Evolutionary conservation across 2,888 invertebrate species (phyloP).

Genomic region (Imbricaverruca yamaguchii): DNA sequence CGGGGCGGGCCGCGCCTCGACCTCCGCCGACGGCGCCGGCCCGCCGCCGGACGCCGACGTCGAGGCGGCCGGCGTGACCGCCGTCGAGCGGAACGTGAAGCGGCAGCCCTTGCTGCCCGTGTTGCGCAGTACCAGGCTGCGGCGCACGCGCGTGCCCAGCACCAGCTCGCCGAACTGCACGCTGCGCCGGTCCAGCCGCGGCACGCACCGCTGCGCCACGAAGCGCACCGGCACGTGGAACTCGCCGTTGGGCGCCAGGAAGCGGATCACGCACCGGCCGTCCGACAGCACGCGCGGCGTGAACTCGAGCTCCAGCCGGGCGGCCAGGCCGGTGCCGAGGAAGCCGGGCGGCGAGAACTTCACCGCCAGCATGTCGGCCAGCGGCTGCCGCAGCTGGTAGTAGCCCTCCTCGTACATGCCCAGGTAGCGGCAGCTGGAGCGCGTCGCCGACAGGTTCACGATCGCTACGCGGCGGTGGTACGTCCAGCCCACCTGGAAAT

Average conservation of each 20-base stretch:
- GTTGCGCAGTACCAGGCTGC: background rate
- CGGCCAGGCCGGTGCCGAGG: slow-evolving; percentile 9
- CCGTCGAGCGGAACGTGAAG: background rate
- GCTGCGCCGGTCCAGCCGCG: background rate
- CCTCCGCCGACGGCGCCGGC: background rate
- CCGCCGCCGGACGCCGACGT: too few species aligned
- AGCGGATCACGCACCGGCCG: background rate
- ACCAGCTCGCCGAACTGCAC: slow-evolving; percentile 1
- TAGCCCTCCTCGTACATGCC: background rate
- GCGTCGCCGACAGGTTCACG: background rate
- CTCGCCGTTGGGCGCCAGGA: slow-evolving; percentile 11
- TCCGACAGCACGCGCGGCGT: background rate
- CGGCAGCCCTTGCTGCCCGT: slow-evolving; percentile 5
- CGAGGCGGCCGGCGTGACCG: background rate
- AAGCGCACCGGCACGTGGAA: slow-evolving; percentile 7
- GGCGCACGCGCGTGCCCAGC: background rate
- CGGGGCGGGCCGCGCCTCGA: too few species aligned
- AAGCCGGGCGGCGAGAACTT: background rate
- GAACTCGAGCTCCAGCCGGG: slow-evolving; percentile 8
- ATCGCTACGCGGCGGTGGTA: background rate
- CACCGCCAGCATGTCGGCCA: background rate
- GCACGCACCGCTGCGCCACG: background rate
- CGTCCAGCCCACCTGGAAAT: slow-evolving; percentile 15
- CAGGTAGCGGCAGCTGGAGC: slow-evolving; percentile 14
- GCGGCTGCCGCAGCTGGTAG: background rate